Base-by-base conservation (phyloP, 1,140 invertebrate genomes). In the Ceratosolen fusciceps region DNA sequence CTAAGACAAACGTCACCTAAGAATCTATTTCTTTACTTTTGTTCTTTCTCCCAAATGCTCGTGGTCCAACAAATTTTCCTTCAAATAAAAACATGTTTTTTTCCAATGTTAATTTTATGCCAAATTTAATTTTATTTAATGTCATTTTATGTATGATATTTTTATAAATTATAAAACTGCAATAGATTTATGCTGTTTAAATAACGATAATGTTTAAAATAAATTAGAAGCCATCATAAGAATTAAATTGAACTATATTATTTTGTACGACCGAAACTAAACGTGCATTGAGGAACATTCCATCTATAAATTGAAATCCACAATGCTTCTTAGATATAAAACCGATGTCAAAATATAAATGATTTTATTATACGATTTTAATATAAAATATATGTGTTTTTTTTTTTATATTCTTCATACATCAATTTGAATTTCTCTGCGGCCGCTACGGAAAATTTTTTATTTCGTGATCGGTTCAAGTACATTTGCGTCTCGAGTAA, bases 371-470 rank as follows among this genome's bases (percentile, higher is more conserved):
- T 14, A n/a, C n/a, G n/a, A n/a, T n/a, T n/a, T n/a, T n/a, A n/a
- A n/a, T n/a, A n/a, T n/a, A n/a, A n/a, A n/a, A n/a, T n/a, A n/a
- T n/a, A n/a, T n/a, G n/a, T n/a, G n/a, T n/a, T n/a, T n/a, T n/a
- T n/a, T n/a, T n/a, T 62, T 62, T 62, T 62, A 9, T 47, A 47
- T 12, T 16, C 14, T 19, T 7, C 7, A n/a, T 5, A 21, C 26
- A 37, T 37, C 60, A 16, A 65, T 43, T 24, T 39, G 14, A 47
- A 39, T 47, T 68, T 47, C 24, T n/a, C 37, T 39, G 24, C 37
- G 9, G 10, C 67, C 67, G 39, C 47, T 31, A 71, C 68, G 16
- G 21, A 21, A 12, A 70, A 54, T 29, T 52, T 70, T 71, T 71
- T 52, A 19, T 31, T 70, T 19, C 16, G 2, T 47, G 24, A 52